Evolutionary conservation across 2,797 vertebrate species (phyloP).

Genomic region (Thripadectes ignobilis): DNA sequence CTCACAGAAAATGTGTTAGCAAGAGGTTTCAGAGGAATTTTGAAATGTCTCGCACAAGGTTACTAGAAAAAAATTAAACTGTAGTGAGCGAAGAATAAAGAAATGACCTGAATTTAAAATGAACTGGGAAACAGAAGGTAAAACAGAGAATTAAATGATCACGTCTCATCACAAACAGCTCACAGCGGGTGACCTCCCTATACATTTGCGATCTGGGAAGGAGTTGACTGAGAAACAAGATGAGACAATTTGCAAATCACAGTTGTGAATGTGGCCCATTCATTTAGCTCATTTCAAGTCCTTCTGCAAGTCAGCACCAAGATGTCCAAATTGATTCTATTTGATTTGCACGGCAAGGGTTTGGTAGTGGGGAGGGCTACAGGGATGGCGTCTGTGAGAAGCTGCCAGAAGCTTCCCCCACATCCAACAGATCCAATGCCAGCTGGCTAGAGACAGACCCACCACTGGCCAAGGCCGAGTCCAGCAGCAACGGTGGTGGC

Average conservation of each 20-base stretch:
- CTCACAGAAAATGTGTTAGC: neutral
- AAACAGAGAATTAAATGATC: neutral
- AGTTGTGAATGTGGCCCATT: neutral
- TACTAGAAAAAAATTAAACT: neutral
- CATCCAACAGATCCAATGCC: neutral
- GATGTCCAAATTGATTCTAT: neutral
- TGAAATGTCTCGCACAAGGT: neutral
- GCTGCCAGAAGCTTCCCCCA: neutral
- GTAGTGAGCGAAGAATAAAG: neutral
- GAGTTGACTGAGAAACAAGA: neutral
- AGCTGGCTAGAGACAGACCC: accelerated
- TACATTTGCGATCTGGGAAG: neutral
- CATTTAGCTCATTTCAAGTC: neutral
- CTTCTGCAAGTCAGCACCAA: neutral
- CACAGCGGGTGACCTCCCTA: neutral
- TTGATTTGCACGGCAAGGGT: neutral
- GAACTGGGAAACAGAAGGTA: neutral
- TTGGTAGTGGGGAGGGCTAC: neutral
- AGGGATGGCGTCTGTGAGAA: neutral
- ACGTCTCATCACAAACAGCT: neutral
- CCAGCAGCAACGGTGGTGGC: neutral
- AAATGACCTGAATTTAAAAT: neutral
- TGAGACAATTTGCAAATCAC: neutral
- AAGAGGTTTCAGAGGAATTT: neutral
- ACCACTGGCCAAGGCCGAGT: accelerated